Conservation (phyloP, 2,888 invertebrate species). For the Cerastis rubricosa region DNA sequence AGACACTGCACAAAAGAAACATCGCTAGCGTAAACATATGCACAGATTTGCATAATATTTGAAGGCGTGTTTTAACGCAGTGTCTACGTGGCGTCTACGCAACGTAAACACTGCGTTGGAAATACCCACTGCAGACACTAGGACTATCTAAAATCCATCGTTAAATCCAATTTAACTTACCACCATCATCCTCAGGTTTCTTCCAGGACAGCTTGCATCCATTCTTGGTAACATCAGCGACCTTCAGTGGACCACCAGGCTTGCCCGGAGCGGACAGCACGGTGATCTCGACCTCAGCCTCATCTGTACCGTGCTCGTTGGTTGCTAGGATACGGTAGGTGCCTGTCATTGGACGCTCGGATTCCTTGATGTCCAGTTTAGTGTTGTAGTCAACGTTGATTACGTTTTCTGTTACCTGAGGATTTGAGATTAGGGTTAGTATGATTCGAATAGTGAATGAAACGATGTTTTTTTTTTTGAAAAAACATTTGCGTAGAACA, state of each 20-base stretch:
- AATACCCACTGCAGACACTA: background rate
- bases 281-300: slow-evolving; percentile 98
- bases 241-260: slow-evolving; percentile 97
- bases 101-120: background rate
- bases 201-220: slow-evolving; percentile 98
- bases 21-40: background rate
- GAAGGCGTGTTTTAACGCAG: background rate
- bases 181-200: slow-evolving; percentile 98
- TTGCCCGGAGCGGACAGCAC: slow-evolving; percentile 95
- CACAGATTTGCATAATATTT: too few species aligned
- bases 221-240: slow-evolving; percentile 96
- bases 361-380: slow-evolving; percentile 95
- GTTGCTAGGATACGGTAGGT: slow-evolving; percentile 97
- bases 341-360: slow-evolving; percentile 96
- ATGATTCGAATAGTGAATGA: too few species aligned
- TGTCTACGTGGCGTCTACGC: background rate
- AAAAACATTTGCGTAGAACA: too few species aligned
- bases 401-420: slow-evolving; percentile 93
- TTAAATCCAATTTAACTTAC: slow-evolving; percentile 78
- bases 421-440: background rate
- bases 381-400: slow-evolving; percentile 97
- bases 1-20: background rate
- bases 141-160: too few species aligned
- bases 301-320: slow-evolving; percentile 97
- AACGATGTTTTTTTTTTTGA: too few species aligned